Evolutionary conservation across 1,140 invertebrate genomes (phyloP), one percentile per base, ranked within the genome.

Genomic region (Aphis gossypii): DNA sequence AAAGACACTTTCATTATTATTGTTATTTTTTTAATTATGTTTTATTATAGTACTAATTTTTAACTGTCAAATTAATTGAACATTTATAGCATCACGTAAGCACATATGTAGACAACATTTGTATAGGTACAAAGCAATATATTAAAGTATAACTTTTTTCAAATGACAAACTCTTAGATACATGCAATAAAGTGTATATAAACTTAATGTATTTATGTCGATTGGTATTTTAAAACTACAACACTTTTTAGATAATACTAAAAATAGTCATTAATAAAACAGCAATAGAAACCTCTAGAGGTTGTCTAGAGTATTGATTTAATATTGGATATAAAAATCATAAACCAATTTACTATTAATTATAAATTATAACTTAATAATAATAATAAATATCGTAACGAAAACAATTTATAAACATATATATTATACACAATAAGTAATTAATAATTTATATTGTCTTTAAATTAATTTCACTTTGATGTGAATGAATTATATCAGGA

Each of bases 21-120:
- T 92, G 44, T 91, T 35, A n/a, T 83, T 82, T 82, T 92, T 82
- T 82, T 92, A 92, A 92, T 92, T 76, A 92, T 86, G 82, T 86
- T 84, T 93, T 93, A 83, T 93, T 84, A 93, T 93, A 8, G 56
- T 93, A 93, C 82, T 86, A 93, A 93, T 93, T 92, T 93, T 86
- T 86, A 51, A 54, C 82, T 51, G 82, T 86, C 82, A 86, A 86
- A 93, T 86, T 84, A 93, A 93, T 93, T 93, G 92, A 93, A 93
- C 92, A 60, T 90, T 90, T 86, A 86, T 44, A 54, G 51, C 25
- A 91, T 18, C 60, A 48, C 68, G 83, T 92, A 25, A 18, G 30
- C 92, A 30, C 54, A 90, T 90, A 18, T 84, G 82, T 84, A 82
- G 21, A n/a, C 1, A 84, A 86, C 76, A 92, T 92, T 92, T 92